A percentile compares a stretch with the other conserved stretches of the same genome.
Conservation (phyloP, 2,113 vertebrate species). For the Plecturocebus donacophilus region DNA sequence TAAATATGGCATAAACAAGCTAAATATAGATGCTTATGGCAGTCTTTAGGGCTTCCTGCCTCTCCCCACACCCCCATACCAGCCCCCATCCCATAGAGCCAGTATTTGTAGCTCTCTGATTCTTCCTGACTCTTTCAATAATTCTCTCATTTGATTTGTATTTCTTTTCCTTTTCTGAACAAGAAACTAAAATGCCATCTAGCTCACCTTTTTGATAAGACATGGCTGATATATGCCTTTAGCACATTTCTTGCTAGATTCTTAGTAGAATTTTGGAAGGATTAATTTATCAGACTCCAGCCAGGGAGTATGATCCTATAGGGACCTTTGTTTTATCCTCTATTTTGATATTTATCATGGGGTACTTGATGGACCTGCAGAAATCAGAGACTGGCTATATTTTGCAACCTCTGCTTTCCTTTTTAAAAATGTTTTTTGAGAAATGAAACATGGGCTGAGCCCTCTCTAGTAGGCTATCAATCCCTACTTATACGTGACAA, state of each 20-base stretch:
- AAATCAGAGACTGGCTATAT: neutral
- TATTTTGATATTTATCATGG: neutral
- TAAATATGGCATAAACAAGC: neutral
- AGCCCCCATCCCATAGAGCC: accelerated
- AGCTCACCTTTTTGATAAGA: neutral
- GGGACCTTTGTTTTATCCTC: neutral
- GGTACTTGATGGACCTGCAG: neutral
- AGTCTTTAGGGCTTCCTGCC: neutral
- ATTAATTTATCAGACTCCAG: neutral
- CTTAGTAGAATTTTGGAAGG: neutral
- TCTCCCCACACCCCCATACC: accelerated
- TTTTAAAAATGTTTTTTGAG: neutral
- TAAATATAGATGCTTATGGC: neutral
- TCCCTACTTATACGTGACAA: slow-evolving; percentile 18
- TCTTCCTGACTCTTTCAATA: neutral
- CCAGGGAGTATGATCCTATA: neutral
- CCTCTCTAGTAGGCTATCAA: slow-evolving; percentile 11
- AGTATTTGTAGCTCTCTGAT: neutral
- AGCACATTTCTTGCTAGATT: neutral
- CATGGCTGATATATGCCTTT: neutral
- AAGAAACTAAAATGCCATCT: neutral
- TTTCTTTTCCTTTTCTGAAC: neutral
- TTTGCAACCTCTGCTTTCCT: neutral
- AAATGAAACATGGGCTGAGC: slow-evolving; percentile 15
- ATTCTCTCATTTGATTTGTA: neutral